These are phyloP conservation scores for Bibio marci DNA, from an alignment of 2,888 invertebrate genomes.

Conservation along the genomic window DNA sequence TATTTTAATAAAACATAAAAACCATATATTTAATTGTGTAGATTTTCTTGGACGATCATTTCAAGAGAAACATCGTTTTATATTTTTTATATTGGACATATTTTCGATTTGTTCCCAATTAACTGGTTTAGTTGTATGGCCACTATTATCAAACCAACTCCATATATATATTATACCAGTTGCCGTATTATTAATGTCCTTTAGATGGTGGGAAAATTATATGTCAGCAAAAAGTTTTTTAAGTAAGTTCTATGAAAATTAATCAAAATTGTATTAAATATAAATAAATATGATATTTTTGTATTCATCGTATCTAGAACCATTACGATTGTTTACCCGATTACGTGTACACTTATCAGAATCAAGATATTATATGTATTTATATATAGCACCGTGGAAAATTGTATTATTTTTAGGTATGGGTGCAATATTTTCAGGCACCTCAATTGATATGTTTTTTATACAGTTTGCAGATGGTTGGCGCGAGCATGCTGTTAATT, in stretches of 20 bases:
- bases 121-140: slow-evolving; percentile 52
- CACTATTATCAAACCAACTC: slow-evolving; percentile 33
- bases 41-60: not conserved
- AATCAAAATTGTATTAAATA: not conserved
- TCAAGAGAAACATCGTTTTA: slow-evolving; percentile 17
- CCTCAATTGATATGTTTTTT: slow-evolving; percentile 26
- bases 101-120: slow-evolving; percentile 45
- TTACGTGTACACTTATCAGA: slow-evolving; percentile 39
- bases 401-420: slow-evolving; percentile 49
- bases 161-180: slow-evolving; percentile 44
- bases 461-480: slow-evolving; percentile 32
- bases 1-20: not conserved
- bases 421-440: slow-evolving; percentile 37
- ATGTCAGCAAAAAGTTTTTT: slow-evolving; percentile 30
- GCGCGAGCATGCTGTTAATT: slow-evolving; percentile 30
- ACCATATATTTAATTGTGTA: not conserved
- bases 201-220: slow-evolving; percentile 77
- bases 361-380: slow-evolving; percentile 55
- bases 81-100: slow-evolving; percentile 35
- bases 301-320: not conserved
- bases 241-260: not conserved
- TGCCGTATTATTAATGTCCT: slow-evolving; percentile 48
- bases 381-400: slow-evolving; percentile 59
- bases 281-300: no score
- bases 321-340: slow-evolving; percentile 27